These are phyloP conservation scores for Zeugodacus cucurbitae DNA, from an alignment of 1,140 invertebrate species.

Conservation along the genomic window DNA sequence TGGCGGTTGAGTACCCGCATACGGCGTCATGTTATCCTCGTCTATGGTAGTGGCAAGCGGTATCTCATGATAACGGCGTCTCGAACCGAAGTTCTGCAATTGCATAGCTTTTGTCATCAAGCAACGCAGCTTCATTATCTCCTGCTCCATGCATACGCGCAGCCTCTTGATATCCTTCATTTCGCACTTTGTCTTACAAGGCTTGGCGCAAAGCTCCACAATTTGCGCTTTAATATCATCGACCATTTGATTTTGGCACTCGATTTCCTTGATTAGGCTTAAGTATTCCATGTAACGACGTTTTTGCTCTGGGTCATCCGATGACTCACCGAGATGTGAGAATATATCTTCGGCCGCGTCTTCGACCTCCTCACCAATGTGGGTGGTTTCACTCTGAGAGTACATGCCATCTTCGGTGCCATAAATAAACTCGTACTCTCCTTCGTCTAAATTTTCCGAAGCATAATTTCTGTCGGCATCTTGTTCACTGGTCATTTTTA, in stretches of 20 bases:
- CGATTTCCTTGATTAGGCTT: conserved; percentile 59
- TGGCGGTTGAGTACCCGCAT: neutral
- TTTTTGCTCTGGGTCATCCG: conserved; percentile 59
- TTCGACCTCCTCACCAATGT: conserved; percentile 16
- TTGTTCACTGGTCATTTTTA: conserved; percentile 43
- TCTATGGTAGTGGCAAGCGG: conserved; percentile 58
- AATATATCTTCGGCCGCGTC: conserved; percentile 52
- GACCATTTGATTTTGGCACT: conserved; percentile 60
- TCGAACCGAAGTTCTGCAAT: conserved; percentile 59
- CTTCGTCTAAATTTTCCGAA: conserved; percentile 49
- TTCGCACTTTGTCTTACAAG: conserved; percentile 57
- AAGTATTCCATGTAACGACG: conserved; percentile 61
- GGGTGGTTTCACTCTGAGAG: conserved; percentile 39
- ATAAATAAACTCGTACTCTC: conserved; percentile 50
- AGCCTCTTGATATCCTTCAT: conserved; percentile 56
- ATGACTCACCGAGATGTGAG: conserved; percentile 55
- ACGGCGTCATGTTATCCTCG: conserved; percentile 49
- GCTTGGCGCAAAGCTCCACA: conserved; percentile 55
- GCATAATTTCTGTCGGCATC: neutral
- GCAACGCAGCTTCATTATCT: conserved; percentile 57
- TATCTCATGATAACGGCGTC: conserved; percentile 55
- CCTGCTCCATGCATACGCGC: conserved; percentile 60
- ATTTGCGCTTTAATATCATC: conserved; percentile 57
- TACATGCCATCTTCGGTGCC: conserved; percentile 41
- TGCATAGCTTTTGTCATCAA: conserved; percentile 58